Conservation (phyloP, 2,797 vertebrate genomes). For the Spheniscus humboldti region DNA sequence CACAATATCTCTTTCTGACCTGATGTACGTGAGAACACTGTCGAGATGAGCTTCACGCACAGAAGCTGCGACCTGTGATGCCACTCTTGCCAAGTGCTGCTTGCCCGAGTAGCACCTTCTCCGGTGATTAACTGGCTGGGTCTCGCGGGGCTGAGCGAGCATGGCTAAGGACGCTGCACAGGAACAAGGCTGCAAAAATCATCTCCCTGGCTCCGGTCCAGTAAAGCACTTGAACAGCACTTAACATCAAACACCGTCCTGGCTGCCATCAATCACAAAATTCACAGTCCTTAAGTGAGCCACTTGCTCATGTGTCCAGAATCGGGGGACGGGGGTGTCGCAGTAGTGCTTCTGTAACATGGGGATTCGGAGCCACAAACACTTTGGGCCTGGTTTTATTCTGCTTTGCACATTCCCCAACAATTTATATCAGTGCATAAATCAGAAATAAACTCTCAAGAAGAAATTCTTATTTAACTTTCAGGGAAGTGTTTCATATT, state of each 20-base stretch:
- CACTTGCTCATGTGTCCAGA: rapidly evolving
- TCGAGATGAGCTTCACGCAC: rapidly evolving
- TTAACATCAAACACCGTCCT: background rate
- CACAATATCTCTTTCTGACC: background rate
- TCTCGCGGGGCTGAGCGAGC: rapidly evolving
- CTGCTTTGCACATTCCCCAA: background rate
- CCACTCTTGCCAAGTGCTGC: background rate
- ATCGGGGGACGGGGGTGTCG: rapidly evolving
- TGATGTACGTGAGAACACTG: rapidly evolving
- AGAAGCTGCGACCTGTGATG: background rate
- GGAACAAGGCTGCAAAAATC: background rate
- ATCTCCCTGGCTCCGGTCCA: background rate
- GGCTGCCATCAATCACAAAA: background rate
- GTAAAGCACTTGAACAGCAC: background rate
- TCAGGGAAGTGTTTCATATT: background rate
- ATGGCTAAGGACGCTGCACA: background rate
- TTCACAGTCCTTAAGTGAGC: background rate
- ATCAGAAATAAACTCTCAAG: background rate
- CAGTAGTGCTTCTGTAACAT: background rate
- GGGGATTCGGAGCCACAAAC: background rate
- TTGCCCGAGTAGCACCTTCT: background rate
- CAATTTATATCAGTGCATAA: background rate
- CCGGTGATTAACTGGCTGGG: rapidly evolving
- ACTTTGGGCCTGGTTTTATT: background rate
- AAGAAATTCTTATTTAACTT: background rate